Conservation (phyloP, 2,888 invertebrate genomes). For the Nomada ferruginata region DNA sequence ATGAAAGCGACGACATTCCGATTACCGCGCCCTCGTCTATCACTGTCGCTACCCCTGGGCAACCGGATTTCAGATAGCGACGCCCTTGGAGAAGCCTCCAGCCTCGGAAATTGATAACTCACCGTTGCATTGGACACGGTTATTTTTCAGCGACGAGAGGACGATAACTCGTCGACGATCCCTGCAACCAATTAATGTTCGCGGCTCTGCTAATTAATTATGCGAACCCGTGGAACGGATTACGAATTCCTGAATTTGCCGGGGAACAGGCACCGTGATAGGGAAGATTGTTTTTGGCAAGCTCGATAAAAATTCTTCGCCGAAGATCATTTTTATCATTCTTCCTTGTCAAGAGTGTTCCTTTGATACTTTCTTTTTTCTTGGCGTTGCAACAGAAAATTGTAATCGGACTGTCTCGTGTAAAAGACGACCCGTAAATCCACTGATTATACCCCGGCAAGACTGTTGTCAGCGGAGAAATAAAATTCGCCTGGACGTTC, state of each 20-base stretch:
- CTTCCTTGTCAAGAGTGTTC: too few species aligned
- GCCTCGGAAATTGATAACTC: slow-evolving; percentile 41
- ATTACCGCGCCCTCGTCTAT: slow-evolving; percentile 39
- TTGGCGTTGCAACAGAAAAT: neutral
- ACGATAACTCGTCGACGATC: neutral
- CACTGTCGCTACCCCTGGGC: slow-evolving; percentile 29
- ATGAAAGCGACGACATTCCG: slow-evolving; percentile 50
- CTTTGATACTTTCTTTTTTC: neutral
- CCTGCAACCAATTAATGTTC: slow-evolving; percentile 30
- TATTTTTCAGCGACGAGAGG: slow-evolving; percentile 36
- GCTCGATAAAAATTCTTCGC: neutral
- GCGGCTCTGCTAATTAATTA: slow-evolving; percentile 44
- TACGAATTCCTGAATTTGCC: too few species aligned
- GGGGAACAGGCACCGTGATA: neutral
- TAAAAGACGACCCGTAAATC: neutral
- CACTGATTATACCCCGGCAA: neutral
- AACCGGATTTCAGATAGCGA: slow-evolving; percentile 42
- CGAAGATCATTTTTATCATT: neutral
- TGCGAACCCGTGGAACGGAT: neutral
- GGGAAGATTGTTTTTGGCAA: neutral
- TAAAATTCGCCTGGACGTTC: slow-evolving; percentile 31
- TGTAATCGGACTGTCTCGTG: neutral
- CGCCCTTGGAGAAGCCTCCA: neutral
- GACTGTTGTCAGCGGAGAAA: slow-evolving; percentile 6
- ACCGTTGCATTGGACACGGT: slow-evolving; percentile 5